phyloP scores from a whole-genome alignment of 2,888 invertebrate species.

The Notodonta ziczac region DNA sequence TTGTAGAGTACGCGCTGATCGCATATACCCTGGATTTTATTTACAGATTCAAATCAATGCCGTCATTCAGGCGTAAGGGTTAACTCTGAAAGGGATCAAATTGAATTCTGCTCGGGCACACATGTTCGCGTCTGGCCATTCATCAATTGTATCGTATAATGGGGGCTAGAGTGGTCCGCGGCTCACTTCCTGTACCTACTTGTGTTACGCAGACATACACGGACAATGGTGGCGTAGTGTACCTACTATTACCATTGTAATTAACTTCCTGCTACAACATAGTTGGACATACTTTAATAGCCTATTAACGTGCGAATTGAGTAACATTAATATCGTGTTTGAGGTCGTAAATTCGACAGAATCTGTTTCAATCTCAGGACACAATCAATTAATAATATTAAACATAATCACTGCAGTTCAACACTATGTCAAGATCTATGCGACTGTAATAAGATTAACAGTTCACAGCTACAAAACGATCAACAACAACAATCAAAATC shows the following conservation, averaged over 20 bases:
- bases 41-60: conserved; percentile 77
- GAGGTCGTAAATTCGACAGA: neutral
- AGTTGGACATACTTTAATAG: conserved; percentile 21
- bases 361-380: neutral
- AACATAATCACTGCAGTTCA: neutral
- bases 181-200: conserved; percentile 63
- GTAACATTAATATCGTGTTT: neutral
- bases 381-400: neutral
- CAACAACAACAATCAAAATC: no score
- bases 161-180: conserved; percentile 71
- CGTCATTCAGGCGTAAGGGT: conserved; percentile 69
- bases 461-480: no score
- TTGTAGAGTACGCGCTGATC: neutral
- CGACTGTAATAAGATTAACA: no score
- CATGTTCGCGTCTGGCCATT: conserved; percentile 74
- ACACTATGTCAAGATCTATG: no score
- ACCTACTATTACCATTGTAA: conserved; percentile 30
- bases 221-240: conserved; percentile 27
- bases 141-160: conserved; percentile 77
- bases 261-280: conserved; percentile 37
- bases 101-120: conserved; percentile 76
- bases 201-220: conserved; percentile 41
- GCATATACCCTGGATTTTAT: conserved; percentile 53
- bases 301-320: conserved; percentile 8
- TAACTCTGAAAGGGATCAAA: conserved; percentile 75